Evolutionary conservation across 2,888 invertebrate species (phyloP).

Genomic region (Pammene aurita): DNA sequence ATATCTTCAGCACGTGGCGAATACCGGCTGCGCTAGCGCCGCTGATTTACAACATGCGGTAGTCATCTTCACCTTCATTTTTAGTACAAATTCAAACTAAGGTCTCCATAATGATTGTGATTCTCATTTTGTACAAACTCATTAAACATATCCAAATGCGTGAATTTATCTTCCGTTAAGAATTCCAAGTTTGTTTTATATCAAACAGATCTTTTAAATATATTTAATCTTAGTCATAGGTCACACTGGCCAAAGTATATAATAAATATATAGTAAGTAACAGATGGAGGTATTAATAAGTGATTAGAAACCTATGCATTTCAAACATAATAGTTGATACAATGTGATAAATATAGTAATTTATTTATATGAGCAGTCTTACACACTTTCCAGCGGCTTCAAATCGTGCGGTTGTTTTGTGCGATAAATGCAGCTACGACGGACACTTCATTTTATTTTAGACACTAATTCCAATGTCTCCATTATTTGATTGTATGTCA

Average conservation of each 20-base stretch:
- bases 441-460: too few species aligned
- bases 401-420: not conserved
- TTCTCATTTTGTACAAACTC: constrained; percentile 67
- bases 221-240: constrained; percentile 57
- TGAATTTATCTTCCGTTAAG: constrained; percentile 36
- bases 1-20: constrained; percentile 57
- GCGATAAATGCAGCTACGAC: not conserved
- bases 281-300: constrained; percentile 24
- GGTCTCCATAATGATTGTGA: constrained; percentile 45
- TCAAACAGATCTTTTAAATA: constrained; percentile 40
- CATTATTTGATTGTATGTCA: too few species aligned
- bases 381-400: not conserved
- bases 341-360: constrained; percentile 34
- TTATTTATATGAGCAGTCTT: not conserved
- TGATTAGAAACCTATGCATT: constrained; percentile 29
- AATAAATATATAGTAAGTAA: constrained; percentile 44
- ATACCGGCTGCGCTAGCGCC: constrained; percentile 59
- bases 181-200: constrained; percentile 36
- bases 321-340: constrained; percentile 37
- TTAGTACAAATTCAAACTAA: constrained; percentile 56
- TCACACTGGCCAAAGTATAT: constrained; percentile 62
- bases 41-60: constrained; percentile 70
- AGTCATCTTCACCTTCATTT: constrained; percentile 56
- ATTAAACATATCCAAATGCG: constrained; percentile 64
- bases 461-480: too few species aligned